Conservation (phyloP, 1,140 invertebrate genomes). For the Drosophila repletoides region DNA sequence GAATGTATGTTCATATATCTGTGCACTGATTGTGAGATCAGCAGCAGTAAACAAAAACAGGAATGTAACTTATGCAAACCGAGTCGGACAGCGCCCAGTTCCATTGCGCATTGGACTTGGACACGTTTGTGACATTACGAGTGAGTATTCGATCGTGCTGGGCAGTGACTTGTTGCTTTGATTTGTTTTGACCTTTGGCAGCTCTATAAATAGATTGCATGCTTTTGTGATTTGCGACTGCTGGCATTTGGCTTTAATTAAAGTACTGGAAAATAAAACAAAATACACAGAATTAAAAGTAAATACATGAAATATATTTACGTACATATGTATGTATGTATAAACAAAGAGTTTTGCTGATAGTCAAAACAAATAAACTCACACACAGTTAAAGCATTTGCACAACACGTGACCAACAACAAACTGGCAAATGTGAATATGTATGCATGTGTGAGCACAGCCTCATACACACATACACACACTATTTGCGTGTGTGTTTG, state of each 20-base stretch:
- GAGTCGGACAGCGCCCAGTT: slow-evolving; percentile 19
- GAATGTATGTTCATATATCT: background rate
- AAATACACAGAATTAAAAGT: slow-evolving; percentile 19
- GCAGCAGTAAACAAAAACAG: slow-evolving; percentile 39
- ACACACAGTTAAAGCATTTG: slow-evolving; percentile 54
- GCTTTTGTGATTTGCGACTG: slow-evolving; percentile 16
- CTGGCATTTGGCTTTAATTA: slow-evolving; percentile 66
- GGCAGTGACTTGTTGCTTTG: slow-evolving; percentile 37
- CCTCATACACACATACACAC: background rate
- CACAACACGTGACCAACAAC: slow-evolving; percentile 77
- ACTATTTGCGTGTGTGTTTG: slow-evolving; percentile 5
- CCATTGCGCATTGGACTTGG: slow-evolving; percentile 34
- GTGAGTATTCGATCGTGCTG: slow-evolving; percentile 38
- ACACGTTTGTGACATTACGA: slow-evolving; percentile 60
- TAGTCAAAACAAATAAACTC: slow-evolving; percentile 12
- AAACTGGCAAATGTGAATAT: slow-evolving; percentile 45
- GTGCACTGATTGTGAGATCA: slow-evolving; percentile 37
- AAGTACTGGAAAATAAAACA: slow-evolving; percentile 53
- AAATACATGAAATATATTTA: background rate
- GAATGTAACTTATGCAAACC: slow-evolving; percentile 35
- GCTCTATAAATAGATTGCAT: slow-evolving; percentile 58
- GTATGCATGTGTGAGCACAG: background rate
- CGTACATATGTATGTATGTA: background rate
- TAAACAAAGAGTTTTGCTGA: slow-evolving; percentile 54
- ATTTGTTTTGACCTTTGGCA: slow-evolving; percentile 57